Conservation (phyloP, 2,888 invertebrate species). For the Drosophila eohydei region DNA sequence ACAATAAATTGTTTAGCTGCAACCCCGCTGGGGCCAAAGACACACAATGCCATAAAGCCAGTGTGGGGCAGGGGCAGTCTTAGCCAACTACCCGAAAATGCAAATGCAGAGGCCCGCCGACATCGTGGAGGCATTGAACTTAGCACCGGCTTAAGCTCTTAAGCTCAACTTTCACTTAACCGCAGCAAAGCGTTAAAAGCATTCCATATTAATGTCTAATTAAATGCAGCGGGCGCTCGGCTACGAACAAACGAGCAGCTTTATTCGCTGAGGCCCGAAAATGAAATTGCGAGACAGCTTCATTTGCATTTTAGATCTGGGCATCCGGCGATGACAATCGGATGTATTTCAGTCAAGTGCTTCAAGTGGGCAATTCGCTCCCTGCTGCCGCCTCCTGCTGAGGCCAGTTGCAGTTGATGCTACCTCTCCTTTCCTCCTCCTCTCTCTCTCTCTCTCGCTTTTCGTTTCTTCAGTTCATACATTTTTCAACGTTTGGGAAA, state of each 20-base stretch:
- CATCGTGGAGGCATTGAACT: constrained; percentile 57
- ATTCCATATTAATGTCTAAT: constrained; percentile 72
- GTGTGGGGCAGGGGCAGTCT: not conserved
- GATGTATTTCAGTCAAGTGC: constrained; percentile 70
- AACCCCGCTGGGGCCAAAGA: constrained; percentile 9
- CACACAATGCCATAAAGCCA: constrained; percentile 7
- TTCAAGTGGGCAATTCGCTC: constrained; percentile 40
- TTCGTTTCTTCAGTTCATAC: constrained; percentile 26
- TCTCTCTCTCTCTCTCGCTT: not conserved
- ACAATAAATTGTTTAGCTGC: constrained; percentile 67
- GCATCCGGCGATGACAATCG: constrained; percentile 62
- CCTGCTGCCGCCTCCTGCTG: constrained; percentile 2
- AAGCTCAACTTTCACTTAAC: constrained; percentile 76
- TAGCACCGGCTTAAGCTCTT: constrained; percentile 63
- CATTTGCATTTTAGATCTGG: constrained; percentile 73
- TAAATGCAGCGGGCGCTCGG: constrained; percentile 61
- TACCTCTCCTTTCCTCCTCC: not conserved
- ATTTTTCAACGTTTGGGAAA: constrained; percentile 62
- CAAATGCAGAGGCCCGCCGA: constrained; percentile 64
- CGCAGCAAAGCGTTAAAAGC: constrained; percentile 59
- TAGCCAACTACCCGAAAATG: constrained; percentile 44
- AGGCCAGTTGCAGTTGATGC: constrained; percentile 1
- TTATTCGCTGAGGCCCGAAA: constrained; percentile 34
- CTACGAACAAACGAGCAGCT: constrained; percentile 10
- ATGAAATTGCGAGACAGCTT: constrained; percentile 48